A percentile compares a stretch with the other conserved stretches of the same genome.
Conservation (phyloP, 1,140 invertebrate species). For the Diabrotica undecimpunctata region DNA sequence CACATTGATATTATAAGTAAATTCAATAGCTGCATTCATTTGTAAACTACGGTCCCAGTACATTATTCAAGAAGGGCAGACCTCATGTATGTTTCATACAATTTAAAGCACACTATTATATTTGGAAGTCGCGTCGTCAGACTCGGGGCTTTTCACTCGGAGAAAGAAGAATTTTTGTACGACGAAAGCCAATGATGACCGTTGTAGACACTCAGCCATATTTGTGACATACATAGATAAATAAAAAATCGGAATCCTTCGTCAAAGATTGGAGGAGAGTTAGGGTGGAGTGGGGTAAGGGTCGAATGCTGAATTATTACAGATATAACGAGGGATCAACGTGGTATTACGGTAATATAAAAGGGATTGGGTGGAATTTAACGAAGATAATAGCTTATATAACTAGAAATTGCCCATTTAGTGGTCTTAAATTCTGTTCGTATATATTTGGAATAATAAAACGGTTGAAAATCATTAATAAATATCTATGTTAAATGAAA, state of each 20-base stretch:
- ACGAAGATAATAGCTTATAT: no score
- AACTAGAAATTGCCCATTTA: no score
- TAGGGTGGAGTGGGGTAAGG: slow-evolving; percentile 14
- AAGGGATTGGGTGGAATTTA: neutral
- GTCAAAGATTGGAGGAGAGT: neutral
- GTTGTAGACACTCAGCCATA: slow-evolving; percentile 12
- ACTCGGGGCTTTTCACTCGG: slow-evolving; percentile 2
- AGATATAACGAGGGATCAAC: neutral
- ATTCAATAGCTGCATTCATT: slow-evolving; percentile 72
- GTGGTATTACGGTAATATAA: neutral
- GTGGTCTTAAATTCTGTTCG: no score
- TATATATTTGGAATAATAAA: no score
- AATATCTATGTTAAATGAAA: no score
- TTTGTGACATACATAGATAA: slow-evolving; percentile 21
- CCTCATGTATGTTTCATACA: slow-evolving; percentile 50
- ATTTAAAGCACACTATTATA: slow-evolving; percentile 46
- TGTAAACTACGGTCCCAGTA: slow-evolving; percentile 58
- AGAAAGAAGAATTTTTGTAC: slow-evolving; percentile 26
- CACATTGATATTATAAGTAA: slow-evolving; percentile 73
- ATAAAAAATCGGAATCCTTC: slow-evolving; percentile 18
- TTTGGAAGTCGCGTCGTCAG: slow-evolving; percentile 32
- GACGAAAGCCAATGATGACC: slow-evolving; percentile 20
- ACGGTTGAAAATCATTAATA: no score
- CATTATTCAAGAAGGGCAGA: slow-evolving; percentile 46
- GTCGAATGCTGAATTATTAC: neutral